Evolutionary conservation across 1,140 invertebrate species (phyloP).

Genomic region (Phocides pigmalion): DNA sequence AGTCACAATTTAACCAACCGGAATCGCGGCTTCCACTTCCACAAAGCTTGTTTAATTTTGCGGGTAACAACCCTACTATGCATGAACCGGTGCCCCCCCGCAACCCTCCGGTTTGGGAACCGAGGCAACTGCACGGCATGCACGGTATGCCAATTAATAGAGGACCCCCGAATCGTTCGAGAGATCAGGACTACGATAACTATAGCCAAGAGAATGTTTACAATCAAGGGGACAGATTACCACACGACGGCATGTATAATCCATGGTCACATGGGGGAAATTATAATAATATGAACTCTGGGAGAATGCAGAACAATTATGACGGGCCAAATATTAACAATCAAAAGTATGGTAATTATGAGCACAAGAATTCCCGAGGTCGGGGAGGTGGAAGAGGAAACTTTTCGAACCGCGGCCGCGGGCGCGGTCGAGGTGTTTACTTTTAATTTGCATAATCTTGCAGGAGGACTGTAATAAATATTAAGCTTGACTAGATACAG

Average conservation of each 20-base stretch:
- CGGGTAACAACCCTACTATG: background rate
- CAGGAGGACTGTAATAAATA: background rate
- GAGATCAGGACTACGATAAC: conserved; percentile 17
- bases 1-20: too few relatives aligned
- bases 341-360: conserved; percentile 38
- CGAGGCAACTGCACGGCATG: background rate
- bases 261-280: conserved; percentile 23
- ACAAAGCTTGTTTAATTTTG: background rate
- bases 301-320: conserved; percentile 40
- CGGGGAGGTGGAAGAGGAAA: conserved; percentile 54
- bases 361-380: conserved; percentile 32
- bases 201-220: conserved; percentile 1
- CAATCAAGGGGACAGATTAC: conserved; percentile 14
- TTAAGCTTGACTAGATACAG: background rate
- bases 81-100: background rate
- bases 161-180: background rate
- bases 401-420: conserved; percentile 42
- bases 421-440: conserved; percentile 51
- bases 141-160: background rate
- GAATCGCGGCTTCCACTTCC: background rate
- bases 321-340: conserved; percentile 38
- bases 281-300: conserved; percentile 19
- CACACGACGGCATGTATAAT: conserved; percentile 29
- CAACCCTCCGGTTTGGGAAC: conserved; percentile 9
- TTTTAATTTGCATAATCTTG: background rate